Percentiles rank a stretch among this genome's conserved stretches.
phyloP scores from a whole-genome alignment of 2,113 vertebrate species.

The Bucco capensis region DNA sequence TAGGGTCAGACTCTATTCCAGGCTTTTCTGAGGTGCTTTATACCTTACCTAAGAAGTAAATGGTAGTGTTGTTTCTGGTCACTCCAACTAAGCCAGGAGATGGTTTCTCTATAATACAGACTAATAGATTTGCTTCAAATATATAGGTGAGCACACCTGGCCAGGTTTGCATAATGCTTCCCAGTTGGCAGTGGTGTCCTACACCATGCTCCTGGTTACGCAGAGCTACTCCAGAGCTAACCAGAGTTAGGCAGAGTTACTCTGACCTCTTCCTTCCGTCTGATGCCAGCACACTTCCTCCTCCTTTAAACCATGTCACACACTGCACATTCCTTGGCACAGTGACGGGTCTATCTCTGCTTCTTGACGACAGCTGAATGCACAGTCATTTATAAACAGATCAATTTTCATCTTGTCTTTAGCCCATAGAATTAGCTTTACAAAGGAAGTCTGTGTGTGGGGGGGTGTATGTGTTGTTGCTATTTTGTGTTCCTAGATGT shows the following conservation, averaged over 20 bases:
- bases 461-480: background rate
- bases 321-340: background rate
- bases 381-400: background rate
- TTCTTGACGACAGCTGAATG: background rate
- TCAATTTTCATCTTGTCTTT: background rate
- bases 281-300: background rate
- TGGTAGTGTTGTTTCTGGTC: background rate
- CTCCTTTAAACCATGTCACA: fast-evolving
- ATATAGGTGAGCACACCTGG: background rate
- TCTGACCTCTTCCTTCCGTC: background rate
- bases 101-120: background rate
- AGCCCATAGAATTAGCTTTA: background rate
- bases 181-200: background rate
- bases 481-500: background rate
- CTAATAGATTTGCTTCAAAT: background rate
- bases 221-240: background rate
- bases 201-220: fast-evolving
- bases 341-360: background rate
- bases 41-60: background rate
- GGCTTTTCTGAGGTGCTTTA: background rate
- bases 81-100: background rate
- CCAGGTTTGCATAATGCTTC: background rate
- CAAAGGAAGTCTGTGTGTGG: background rate
- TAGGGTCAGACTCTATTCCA: background rate
- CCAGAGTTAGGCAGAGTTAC: background rate